Evolutionary conservation across 1,140 invertebrate species (phyloP).

Genomic region (Diachasmimorpha longicaudata): DNA sequence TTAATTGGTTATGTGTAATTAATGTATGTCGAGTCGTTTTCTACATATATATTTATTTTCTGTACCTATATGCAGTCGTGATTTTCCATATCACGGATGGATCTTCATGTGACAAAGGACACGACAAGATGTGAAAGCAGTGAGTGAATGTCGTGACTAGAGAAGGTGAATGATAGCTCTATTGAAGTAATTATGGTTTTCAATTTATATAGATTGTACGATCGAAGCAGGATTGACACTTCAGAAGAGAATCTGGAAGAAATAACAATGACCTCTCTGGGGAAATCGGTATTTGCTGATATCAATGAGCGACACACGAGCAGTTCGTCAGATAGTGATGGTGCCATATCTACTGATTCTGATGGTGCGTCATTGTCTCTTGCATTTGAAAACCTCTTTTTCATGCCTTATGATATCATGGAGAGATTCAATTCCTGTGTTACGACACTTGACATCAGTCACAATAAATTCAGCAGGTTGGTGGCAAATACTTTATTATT

Average conservation of each 20-base stretch:
- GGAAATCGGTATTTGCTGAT: constrained; percentile 57
- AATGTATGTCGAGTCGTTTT: too few species aligned
- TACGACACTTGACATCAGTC: constrained; percentile 72
- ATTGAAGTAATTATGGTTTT: neutral
- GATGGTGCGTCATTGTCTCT: constrained; percentile 44
- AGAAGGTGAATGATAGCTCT: neutral
- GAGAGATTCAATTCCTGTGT: constrained; percentile 47
- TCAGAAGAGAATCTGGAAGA: constrained; percentile 26
- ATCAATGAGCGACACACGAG: constrained; percentile 40
- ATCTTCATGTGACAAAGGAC: neutral
- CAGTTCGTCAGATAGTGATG: neutral
- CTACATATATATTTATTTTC: too few species aligned
- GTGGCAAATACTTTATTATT: too few species aligned
- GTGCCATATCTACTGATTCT: constrained; percentile 26
- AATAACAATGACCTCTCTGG: constrained; percentile 58
- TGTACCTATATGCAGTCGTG: neutral
- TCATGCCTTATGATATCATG: constrained; percentile 55
- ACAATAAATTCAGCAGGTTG: constrained; percentile 74
- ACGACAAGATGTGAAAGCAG: neutral
- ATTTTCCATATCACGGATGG: neutral
- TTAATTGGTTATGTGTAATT: too few species aligned
- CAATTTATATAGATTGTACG: neutral
- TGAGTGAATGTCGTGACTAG: neutral
- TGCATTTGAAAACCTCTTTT: constrained; percentile 53
- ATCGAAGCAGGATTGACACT: neutral